phyloP scores from a whole-genome alignment of 2,888 invertebrate species.

The Cylloceria caligata region DNA sequence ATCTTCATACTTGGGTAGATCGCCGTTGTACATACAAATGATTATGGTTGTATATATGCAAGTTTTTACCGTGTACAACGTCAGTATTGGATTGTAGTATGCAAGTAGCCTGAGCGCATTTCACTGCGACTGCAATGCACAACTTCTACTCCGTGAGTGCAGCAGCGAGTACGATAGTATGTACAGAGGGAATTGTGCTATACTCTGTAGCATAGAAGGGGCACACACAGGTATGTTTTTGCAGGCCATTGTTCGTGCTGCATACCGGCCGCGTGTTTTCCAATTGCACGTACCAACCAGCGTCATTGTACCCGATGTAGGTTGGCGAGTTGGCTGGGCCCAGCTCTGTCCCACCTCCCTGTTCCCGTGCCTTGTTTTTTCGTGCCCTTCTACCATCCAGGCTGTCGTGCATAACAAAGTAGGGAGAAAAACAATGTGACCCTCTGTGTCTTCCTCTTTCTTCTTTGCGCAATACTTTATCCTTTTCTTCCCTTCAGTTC shows the following conservation, averaged over 20 bases:
- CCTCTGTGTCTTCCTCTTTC: constrained; percentile 42
- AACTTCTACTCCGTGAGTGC: constrained; percentile 49
- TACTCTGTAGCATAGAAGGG: constrained; percentile 9
- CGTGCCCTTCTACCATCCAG: constrained; percentile 66
- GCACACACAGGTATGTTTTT: constrained; percentile 59
- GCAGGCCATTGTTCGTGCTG: constrained; percentile 67
- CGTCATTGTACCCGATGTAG: constrained; percentile 80
- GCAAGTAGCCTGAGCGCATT: constrained; percentile 35
- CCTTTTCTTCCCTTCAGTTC: background rate
- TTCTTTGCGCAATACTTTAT: constrained; percentile 14
- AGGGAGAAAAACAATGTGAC: constrained; percentile 77
- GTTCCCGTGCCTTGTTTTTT: constrained; percentile 21
- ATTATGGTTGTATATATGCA: constrained; percentile 15
- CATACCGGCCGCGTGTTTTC: constrained; percentile 73
- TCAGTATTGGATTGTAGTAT: background rate
- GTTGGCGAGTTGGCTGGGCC: constrained; percentile 75
- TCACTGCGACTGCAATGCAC: constrained; percentile 45
- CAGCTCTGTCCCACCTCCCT: constrained; percentile 16
- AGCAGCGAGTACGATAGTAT: constrained; percentile 38
- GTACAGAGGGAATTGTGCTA: constrained; percentile 30
- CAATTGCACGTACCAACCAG: constrained; percentile 73
- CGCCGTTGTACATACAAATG: constrained; percentile 8
- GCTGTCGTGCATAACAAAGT: constrained; percentile 77
- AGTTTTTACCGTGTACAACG: constrained; percentile 14
- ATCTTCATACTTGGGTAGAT: background rate